Evolutionary conservation across 2,888 invertebrate genomes (phyloP).

Genomic region (Boloria euphrosyne): DNA sequence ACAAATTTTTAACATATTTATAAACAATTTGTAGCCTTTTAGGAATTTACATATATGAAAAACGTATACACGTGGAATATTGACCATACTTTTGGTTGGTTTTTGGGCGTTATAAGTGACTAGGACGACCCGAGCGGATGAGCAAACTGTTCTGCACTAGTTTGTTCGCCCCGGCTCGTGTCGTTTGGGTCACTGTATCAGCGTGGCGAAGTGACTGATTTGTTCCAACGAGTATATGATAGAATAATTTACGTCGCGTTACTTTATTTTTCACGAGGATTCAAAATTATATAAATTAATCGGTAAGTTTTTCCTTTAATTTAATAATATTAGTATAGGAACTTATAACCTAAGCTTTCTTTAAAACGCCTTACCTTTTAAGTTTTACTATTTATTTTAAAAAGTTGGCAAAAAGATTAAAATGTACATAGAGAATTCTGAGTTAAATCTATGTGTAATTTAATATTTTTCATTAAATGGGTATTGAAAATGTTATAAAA

Average conservation of each 20-base stretch:
- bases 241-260: slow-evolving; percentile 5
- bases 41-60: no score
- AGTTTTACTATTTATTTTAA: no score
- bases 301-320: slow-evolving; percentile 2
- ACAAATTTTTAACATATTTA: no score
- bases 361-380: no score
- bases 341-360: no score
- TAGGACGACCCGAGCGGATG: slow-evolving; percentile 79
- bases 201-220: slow-evolving; percentile 45
- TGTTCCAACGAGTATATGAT: neutral
- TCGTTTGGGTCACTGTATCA: slow-evolving; percentile 63
- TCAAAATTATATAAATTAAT: neutral
- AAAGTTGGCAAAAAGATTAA: no score
- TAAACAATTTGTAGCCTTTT: no score
- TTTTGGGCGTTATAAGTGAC: slow-evolving; percentile 32
- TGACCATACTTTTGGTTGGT: slow-evolving; percentile 27
- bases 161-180: slow-evolving; percentile 84
- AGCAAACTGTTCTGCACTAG: slow-evolving; percentile 77
- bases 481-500: no score
- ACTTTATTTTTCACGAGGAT: slow-evolving; percentile 2
- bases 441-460: no score
- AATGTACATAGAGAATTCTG: no score
- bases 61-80: neutral
- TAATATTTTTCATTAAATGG: no score
- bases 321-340: no score